A percentile compares a stretch with the other conserved stretches of the same genome.
Conservation (phyloP, 2,888 invertebrate genomes). For the Gryllus longicercus region DNA sequence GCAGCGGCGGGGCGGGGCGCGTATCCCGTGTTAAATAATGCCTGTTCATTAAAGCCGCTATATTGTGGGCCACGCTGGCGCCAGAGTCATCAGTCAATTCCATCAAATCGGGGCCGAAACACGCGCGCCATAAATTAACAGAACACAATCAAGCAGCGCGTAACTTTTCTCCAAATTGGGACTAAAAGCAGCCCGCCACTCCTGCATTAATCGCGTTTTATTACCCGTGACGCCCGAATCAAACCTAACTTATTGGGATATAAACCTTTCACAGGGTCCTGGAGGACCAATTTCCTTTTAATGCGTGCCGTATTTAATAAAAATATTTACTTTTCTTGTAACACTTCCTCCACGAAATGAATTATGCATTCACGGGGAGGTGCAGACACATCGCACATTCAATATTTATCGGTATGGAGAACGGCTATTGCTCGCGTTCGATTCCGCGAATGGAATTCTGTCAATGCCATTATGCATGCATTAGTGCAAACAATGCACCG, state of each 20-base stretch:
- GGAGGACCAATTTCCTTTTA: not conserved
- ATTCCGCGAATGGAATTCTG: not conserved
- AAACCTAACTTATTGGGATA: not conserved
- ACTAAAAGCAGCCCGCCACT: not conserved
- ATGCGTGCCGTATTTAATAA: not conserved
- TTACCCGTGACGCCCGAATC: not conserved
- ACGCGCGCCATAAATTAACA: not conserved
- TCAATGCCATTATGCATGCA: not conserved
- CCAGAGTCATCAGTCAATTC: not conserved
- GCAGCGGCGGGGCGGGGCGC: not conserved
- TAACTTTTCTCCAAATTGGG: not conserved
- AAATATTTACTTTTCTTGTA: not conserved
- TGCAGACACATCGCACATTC: not conserved
- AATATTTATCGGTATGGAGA: not conserved
- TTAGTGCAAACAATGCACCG: not conserved
- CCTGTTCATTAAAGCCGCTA: constrained; percentile 6
- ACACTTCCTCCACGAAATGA: not conserved
- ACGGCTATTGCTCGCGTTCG: not conserved
- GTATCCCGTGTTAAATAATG: constrained; percentile 1
- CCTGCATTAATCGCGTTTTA: too few relatives aligned
- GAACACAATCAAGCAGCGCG: not conserved
- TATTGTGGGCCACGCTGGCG: not conserved
- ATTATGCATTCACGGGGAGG: not conserved
- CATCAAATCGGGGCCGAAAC: not conserved
- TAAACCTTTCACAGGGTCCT: not conserved